Percentiles rank a stretch among this genome's conserved stretches.
These are phyloP conservation scores for Dioctria rufipes DNA, from an alignment of 2,888 invertebrate species.

Conservation along the genomic window DNA sequence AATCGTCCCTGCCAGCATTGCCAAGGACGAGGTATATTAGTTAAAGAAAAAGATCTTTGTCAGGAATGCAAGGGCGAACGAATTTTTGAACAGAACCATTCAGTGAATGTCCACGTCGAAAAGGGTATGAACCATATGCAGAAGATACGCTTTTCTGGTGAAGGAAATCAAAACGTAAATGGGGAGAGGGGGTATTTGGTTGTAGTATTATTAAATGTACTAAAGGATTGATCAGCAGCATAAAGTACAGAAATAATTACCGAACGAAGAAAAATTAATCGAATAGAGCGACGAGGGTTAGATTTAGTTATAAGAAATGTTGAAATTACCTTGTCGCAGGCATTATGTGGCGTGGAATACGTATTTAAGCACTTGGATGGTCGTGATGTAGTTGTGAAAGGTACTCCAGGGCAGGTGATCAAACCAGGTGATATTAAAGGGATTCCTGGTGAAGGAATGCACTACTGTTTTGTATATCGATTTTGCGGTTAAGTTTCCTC, in stretches of 20 bases:
- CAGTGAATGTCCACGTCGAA: constrained; percentile 89
- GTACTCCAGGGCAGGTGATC: constrained; percentile 85
- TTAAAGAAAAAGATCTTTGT: constrained; percentile 88
- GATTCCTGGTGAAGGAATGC: constrained; percentile 92
- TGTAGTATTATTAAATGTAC: too few species aligned
- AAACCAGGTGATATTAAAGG: constrained; percentile 86
- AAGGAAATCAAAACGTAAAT: constrained; percentile 92
- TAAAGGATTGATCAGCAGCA: too few species aligned
- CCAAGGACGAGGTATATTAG: constrained; percentile 80
- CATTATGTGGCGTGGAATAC: constrained; percentile 91
- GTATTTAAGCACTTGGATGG: constrained; percentile 92
- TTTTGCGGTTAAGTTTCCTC: constrained; percentile 90
- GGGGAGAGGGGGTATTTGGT: constrained; percentile 91
- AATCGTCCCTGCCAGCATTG: constrained; percentile 74
- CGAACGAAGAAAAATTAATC: too few species aligned
- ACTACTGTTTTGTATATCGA: constrained; percentile 87
- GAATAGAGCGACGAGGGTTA: constrained; percentile 81
- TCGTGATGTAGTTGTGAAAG: constrained; percentile 83
- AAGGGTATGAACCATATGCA: constrained; percentile 91
- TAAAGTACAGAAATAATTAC: too few species aligned
- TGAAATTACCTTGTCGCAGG: constrained; percentile 86
- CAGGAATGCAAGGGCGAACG: constrained; percentile 87
- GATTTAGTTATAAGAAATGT: constrained; percentile 81
- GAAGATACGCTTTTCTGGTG: constrained; percentile 88
- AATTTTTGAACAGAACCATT: constrained; percentile 85